Conservation (phyloP, 2,113 vertebrate genomes). For the Chunga burmeisteri region DNA sequence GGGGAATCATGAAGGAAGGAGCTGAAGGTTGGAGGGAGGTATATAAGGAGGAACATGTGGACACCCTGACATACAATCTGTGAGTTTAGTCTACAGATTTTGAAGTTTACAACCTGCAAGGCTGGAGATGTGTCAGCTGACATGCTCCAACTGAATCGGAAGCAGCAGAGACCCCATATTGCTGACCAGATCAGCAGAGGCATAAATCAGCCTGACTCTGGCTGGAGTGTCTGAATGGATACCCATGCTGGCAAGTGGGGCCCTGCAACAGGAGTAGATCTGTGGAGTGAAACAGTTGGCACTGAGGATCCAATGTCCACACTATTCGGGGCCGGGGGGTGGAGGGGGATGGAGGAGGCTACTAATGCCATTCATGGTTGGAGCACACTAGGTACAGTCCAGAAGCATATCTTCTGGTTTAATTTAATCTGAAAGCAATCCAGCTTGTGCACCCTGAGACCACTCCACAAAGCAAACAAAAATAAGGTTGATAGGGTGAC, state of each 20-base stretch:
- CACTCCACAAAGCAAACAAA: background rate
- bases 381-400: background rate
- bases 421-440: background rate
- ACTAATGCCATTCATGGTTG: background rate
- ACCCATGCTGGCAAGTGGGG: background rate
- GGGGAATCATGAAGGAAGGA: background rate
- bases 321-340: fast-evolving
- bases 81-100: background rate
- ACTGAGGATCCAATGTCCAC: background rate
- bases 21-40: background rate
- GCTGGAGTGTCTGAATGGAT: background rate
- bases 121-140: background rate
- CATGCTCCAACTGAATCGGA: background rate
- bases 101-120: background rate
- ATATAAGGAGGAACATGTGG: background rate
- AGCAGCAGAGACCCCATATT: background rate
- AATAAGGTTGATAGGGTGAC: background rate
- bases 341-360: background rate
- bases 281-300: background rate
- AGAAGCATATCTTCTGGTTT: background rate
- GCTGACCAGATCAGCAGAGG: background rate
- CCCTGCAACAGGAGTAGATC: background rate
- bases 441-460: background rate
- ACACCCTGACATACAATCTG: background rate
- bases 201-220: background rate